Evolutionary conservation across 2,797 vertebrate genomes (phyloP), one percentile per base, ranked within the genome.

Genomic region (Carduelis carduelis): DNA sequence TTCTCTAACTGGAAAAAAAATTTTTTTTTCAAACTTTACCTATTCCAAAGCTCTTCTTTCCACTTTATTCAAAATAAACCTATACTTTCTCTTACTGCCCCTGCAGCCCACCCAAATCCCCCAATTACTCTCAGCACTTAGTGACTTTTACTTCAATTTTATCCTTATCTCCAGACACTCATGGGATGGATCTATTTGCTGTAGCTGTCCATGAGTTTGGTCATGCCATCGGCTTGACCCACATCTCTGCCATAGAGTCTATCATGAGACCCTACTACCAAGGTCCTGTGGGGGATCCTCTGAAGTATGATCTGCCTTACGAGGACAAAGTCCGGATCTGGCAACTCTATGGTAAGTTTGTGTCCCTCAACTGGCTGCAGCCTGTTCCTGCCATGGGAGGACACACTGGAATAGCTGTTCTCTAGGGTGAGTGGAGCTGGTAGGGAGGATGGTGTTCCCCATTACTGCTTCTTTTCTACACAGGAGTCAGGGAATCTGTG

Each of bases 251-350:
- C 81, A 97, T 98, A 4, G 98, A 98, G 92, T 99, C 99, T 90
- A 99, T 99, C 97, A 99, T 99, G 99, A 98, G 98, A 52, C 99
- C 99, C 0, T 99, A 99, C 96, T 99, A 99, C 98, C 99, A 99
- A 96, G 99, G 99, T 21, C 99, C 99, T 0, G 99, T 99, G 27
- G 99, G 99, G 2, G 99, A 99, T 95, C 99, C 99, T 2, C 98
- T 99, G 86, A 99, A 99, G 89, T 99, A 99, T 2, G 98, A 99
- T 88, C 98, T 99, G 5, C 99, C 99, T 30, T 99, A 99, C 0
- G 98, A 99, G 80, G 99, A 99, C 98, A 98, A 99, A 93, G 99
- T 99, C 93, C 98, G 99, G 16, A 98, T 99, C 90, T 99, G 99
- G 99, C 99, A 99, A 78, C 98, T 99, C 49, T 99, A 99, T 0